phyloP scores from a whole-genome alignment of 2,113 vertebrate species.

The Marmota monax region DNA sequence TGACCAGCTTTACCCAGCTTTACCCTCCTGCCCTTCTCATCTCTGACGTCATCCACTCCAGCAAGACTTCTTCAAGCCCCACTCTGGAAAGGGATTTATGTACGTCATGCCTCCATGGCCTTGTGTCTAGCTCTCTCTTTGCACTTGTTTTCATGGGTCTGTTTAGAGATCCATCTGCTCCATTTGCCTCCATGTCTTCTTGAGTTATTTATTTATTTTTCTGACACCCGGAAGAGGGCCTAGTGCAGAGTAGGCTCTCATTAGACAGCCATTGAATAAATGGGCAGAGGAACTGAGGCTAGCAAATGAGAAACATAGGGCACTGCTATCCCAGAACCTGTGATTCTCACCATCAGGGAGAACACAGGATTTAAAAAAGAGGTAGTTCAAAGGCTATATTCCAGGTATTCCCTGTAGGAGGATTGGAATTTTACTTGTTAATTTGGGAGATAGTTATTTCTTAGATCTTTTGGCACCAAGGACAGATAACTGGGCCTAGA shows the following conservation, averaged over 20 bases:
- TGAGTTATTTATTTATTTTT: not conserved
- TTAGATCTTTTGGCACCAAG: too few relatives aligned
- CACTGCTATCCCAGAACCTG: too few relatives aligned
- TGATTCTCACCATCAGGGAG: too few relatives aligned
- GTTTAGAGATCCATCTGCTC: not conserved
- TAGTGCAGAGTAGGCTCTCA: not conserved
- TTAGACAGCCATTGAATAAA: not conserved
- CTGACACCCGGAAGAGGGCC: not conserved
- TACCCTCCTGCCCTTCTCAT: not conserved
- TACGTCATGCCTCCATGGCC: not conserved
- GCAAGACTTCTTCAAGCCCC: not conserved
- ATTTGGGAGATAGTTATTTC: too few relatives aligned
- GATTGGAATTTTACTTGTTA: too few relatives aligned
- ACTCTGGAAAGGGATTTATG: not conserved
- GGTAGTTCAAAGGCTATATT: too few relatives aligned
- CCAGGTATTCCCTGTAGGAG: too few relatives aligned
- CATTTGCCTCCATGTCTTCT: not conserved
- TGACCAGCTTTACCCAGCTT: accelerated
- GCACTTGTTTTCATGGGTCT: not conserved
- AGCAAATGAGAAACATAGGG: too few relatives aligned
- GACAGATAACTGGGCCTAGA: too few relatives aligned
- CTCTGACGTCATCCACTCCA: not conserved
- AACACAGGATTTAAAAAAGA: too few relatives aligned
- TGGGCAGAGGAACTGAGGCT: not conserved
- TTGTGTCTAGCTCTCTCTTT: not conserved